A percentile compares a stretch with the other conserved stretches of the same genome.
phyloP scores from a whole-genome alignment of 92 coral and sea anemone genomes.

The Heliopora coerulea region DNA sequence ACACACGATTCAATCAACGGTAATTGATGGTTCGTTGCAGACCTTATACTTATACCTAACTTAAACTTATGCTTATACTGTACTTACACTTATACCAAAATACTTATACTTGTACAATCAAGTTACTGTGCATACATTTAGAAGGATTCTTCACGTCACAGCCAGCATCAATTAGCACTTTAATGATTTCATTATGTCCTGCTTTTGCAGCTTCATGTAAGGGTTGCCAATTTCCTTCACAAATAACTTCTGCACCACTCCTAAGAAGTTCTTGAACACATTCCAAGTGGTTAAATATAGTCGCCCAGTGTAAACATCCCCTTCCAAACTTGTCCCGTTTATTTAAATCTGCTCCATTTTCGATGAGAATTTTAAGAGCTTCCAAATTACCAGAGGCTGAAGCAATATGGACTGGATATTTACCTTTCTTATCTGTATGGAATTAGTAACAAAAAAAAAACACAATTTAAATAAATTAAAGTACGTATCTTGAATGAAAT shows the following conservation, averaged over 20 bases:
- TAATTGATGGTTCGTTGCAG: too few relatives aligned
- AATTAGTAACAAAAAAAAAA: too few relatives aligned
- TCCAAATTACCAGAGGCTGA: conserved; percentile 77
- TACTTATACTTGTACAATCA: too few relatives aligned
- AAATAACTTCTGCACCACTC: conserved; percentile 74
- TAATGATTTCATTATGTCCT: conserved; percentile 67
- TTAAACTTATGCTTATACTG: too few relatives aligned
- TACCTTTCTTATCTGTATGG: conserved; percentile 70
- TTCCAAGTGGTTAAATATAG: conserved; percentile 57
- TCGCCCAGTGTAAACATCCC: conserved; percentile 92
- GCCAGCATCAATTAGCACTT: conserved; percentile 68
- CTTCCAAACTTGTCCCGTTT: conserved; percentile 86
- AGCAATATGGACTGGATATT: conserved; percentile 79
- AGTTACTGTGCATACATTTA: conserved; percentile 61
- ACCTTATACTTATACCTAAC: too few relatives aligned
- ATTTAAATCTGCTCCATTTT: conserved; percentile 64
- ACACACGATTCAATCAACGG: too few relatives aligned
- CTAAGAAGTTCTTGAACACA: conserved; percentile 67
- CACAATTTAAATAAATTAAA: too few relatives aligned
- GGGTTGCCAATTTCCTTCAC: conserved; percentile 83
- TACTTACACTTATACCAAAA: too few relatives aligned
- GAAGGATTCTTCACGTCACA: conserved; percentile 85
- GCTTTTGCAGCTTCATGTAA: conserved; percentile 92
- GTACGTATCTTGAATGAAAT: too few relatives aligned
- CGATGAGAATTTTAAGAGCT: conserved; percentile 60